Conservation (phyloP, 2,888 invertebrate genomes). For the Ophion costatus region DNA sequence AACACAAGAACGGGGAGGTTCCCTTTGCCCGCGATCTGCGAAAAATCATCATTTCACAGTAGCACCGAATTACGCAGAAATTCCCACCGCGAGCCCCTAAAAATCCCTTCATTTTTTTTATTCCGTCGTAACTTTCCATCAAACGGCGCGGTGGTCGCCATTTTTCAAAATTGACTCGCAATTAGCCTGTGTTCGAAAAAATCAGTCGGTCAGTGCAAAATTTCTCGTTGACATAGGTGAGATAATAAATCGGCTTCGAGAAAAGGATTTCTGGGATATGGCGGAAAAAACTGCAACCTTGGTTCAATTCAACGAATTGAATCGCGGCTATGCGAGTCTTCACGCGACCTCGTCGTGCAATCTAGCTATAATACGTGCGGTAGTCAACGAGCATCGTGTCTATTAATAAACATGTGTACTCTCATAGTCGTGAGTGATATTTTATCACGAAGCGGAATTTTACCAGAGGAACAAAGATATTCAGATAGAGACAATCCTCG, state of each 20-base stretch:
- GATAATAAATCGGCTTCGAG: not conserved
- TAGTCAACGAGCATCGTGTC: conserved; percentile 14
- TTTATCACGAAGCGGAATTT: conserved; percentile 61
- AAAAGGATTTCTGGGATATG: conserved; percentile 17
- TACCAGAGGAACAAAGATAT: conserved; percentile 78
- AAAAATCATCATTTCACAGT: conserved; percentile 44
- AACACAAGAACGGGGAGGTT: conserved; percentile 77
- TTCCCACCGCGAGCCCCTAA: not conserved
- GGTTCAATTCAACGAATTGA: conserved; percentile 64
- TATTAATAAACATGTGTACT: conserved; percentile 16
- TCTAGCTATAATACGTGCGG: conserved; percentile 59
- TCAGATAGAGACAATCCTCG: conserved; percentile 79
- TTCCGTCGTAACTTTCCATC: too few species aligned
- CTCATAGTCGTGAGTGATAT: conserved; percentile 16
- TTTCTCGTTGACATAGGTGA: not conserved
- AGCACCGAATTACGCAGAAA: not conserved
- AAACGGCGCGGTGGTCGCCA: too few species aligned
- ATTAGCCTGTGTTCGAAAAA: not conserved
- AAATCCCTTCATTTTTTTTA: not conserved
- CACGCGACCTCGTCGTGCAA: conserved; percentile 64
- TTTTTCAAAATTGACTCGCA: too few species aligned
- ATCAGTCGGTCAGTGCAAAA: not conserved
- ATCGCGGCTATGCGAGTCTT: conserved; percentile 33
- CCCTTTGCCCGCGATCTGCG: conserved; percentile 59
- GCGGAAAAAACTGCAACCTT: conserved; percentile 58